Conservation (phyloP, 2,113 vertebrate genomes). For the Leptodactylus fuscus region DNA sequence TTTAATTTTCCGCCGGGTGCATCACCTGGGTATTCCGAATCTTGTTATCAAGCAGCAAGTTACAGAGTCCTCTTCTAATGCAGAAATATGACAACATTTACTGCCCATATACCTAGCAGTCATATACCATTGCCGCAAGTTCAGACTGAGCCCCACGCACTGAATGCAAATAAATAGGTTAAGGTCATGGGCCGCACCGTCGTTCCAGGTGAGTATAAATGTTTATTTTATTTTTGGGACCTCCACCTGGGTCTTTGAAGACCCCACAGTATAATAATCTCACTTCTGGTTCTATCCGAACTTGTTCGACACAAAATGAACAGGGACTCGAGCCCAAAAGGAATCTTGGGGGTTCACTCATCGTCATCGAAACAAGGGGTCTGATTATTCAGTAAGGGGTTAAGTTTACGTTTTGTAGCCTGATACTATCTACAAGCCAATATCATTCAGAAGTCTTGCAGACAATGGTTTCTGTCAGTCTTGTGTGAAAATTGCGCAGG, state of each 20-base stretch:
- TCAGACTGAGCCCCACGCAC: not conserved
- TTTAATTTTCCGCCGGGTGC: not conserved
- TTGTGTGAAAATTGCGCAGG: not conserved
- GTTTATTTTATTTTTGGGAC: too few species aligned
- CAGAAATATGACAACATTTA: not conserved
- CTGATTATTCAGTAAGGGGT: not conserved
- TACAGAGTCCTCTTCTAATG: not conserved
- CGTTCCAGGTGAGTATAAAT: too few species aligned
- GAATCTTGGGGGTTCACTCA: too few species aligned
- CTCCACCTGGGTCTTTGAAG: too few species aligned
- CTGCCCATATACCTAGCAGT: not conserved
- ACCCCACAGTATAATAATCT: too few species aligned
- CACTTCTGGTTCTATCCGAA: too few species aligned
- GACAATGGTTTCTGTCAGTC: conserved; percentile 24
- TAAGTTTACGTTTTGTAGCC: not conserved
- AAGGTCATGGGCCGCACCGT: too few species aligned
- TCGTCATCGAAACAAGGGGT: too few species aligned
- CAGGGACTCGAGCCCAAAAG: too few species aligned
- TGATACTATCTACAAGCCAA: not conserved
- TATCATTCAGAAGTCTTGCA: not conserved
- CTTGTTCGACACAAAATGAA: too few species aligned
- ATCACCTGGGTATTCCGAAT: not conserved
- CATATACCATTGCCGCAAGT: too few species aligned
- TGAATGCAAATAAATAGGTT: too few species aligned
- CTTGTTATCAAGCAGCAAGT: not conserved